Evolutionary conservation across 2,113 vertebrate species (phyloP), one percentile per base, ranked within the genome.

Genomic region (Albula goreensis): DNA sequence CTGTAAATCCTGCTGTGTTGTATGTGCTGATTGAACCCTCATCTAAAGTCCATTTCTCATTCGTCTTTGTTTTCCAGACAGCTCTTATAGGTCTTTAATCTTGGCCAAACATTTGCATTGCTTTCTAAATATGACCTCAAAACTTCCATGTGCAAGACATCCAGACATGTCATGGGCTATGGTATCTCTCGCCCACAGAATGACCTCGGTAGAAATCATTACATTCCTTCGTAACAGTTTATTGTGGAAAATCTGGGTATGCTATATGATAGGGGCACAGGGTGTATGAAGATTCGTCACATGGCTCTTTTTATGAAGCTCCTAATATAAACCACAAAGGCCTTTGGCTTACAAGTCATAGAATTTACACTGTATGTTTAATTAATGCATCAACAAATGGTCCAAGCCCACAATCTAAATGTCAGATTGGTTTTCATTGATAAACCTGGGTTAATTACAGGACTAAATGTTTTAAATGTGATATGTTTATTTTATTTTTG

Each of bases 51-150:
- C 3, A 22, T 19, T 66, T 15, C 19, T 22, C 22, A 4, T 19
- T 19, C 17, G 22, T 31, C 63, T 70, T 22, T 22, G n/a, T 31
- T 31, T 74, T 74, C 0, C 70, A 74, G 70, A 81, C 5, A 53
- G 51, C 51, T 8, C 17, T n/a, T 56, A 0, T n/a, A 0, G 13
- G 48, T n/a, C 10, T n/a, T 78, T 85, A 80, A 80, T 80, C 84
- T 80, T 80, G 41, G 12, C 48, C 78, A 85, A 57, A 85, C n/a
- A 85, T 80, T 80, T 63, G 56, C 49, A 48, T 78, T 31, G 3
- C 25, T 78, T 22, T 84, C 50, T 85, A 85, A 41, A 85, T 78
- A 85, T 85, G 25, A 78, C n/a, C 50, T 50, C 17, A 41, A 41
- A 81, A 31, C 2, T 25, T 74, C n/a, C 31, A 25, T 31, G 19